Conservation (phyloP, 2,113 vertebrate genomes). For the Apus apus region DNA sequence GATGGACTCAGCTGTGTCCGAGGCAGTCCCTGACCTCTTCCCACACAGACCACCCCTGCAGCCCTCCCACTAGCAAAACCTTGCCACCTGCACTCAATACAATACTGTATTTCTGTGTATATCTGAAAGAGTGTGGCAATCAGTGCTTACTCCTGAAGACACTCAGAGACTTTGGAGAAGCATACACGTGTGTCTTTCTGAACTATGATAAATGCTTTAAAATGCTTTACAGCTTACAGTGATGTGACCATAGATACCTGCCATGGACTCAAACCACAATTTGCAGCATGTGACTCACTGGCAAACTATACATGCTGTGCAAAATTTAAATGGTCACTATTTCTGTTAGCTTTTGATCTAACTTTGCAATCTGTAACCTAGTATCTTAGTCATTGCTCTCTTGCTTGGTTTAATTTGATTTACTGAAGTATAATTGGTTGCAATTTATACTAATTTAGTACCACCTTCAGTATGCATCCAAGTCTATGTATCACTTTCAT, state of each 20-base stretch:
- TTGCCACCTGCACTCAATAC: neutral
- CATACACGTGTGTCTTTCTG: neutral
- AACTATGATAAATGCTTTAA: neutral
- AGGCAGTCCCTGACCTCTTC: neutral
- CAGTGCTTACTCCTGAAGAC: neutral
- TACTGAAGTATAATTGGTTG: neutral
- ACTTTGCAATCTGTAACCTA: neutral
- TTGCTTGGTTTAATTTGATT: neutral
- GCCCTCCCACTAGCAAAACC: neutral
- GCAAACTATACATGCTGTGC: neutral
- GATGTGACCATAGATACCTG: neutral
- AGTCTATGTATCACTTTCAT: neutral
- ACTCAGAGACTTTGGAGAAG: neutral
- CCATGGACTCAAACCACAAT: neutral
- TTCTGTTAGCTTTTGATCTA: neutral
- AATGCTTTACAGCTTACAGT: neutral
- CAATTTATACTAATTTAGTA: neutral
- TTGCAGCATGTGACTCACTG: neutral
- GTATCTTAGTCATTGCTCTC: neutral
- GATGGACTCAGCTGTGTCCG: fast-evolving
- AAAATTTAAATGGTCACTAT: neutral
- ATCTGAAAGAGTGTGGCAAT: neutral
- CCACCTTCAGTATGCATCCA: neutral
- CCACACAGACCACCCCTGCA: neutral
- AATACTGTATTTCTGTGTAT: neutral